Evolutionary conservation across 1,140 invertebrate species (phyloP).

Genomic region (Trigoniulus corallinus): DNA sequence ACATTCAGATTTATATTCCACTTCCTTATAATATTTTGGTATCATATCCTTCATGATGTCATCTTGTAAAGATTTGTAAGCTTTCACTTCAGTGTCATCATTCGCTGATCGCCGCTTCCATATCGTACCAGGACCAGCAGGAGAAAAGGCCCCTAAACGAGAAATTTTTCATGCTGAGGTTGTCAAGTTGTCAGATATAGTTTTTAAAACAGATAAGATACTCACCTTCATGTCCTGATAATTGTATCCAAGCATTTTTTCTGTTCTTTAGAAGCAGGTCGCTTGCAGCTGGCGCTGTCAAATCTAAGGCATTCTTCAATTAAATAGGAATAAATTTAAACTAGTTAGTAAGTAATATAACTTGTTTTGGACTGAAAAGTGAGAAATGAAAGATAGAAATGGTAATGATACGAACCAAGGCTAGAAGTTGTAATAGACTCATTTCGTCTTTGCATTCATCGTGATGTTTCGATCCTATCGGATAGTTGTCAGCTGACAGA

Average conservation of each 20-base stretch:
- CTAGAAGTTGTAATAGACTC: not conserved
- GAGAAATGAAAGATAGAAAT: too few species aligned
- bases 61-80: slow-evolving; percentile 61
- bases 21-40: slow-evolving; percentile 69
- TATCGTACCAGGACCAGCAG: slow-evolving; percentile 79
- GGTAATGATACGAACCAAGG: not conserved
- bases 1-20: slow-evolving; percentile 66
- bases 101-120: slow-evolving; percentile 64
- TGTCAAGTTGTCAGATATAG: not conserved
- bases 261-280: slow-evolving; percentile 65
- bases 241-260: slow-evolving; percentile 65
- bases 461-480: too few species aligned
- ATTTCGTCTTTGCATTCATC: not conserved
- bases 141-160: slow-evolving; percentile 58
- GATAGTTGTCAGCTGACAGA: too few species aligned
- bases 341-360: too few species aligned
- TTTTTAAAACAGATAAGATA: not conserved
- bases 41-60: slow-evolving; percentile 61
- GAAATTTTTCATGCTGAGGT: not conserved
- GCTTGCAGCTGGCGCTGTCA: slow-evolving; percentile 79
- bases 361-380: not conserved
- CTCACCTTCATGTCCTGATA: slow-evolving; percentile 63
- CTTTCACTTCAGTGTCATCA: slow-evolving; percentile 36
- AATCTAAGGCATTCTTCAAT: slow-evolving; percentile 79
- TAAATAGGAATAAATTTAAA: not conserved